Base-by-base conservation (phyloP, 1,140 invertebrate genomes). In the Drosophila guanche region DNA sequence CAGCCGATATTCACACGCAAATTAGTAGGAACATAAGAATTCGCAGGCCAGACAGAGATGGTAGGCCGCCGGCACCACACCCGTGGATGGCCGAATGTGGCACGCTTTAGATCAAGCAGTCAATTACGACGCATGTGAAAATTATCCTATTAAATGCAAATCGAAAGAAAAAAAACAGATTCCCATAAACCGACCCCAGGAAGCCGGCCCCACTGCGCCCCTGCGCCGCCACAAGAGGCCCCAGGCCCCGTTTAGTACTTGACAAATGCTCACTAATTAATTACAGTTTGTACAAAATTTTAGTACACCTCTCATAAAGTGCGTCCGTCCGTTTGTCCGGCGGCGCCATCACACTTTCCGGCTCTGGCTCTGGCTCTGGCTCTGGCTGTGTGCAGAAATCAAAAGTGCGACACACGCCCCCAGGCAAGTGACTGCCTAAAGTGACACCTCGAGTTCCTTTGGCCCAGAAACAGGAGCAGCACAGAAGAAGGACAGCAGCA, bases 261-360 rank as follows among this genome's bases (percentile, higher is more conserved):
- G 89, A 90, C 89, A 90, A 90, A 90, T 90, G 89, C 77, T 89
- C 90, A 90, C 89, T 90, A 90, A 90, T 90, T 90, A 90, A 90
- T 90, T 90, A 90, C 89, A 90, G 89, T 90, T 90, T 90, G 89
- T 90, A 90, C 89, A 90, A 90, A 89, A 79, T 86, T 90, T 90
- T 90, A 90, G 89, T 90, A 84, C 71, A 71, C 83, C 55, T 56
- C 86, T 79, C 85, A 84, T 88, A 89, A 89, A 89, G 84, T 89
- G 85, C 85, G 84, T 88, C 77, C 71, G 89, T 84, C 79, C 60
- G 48, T 54, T 46, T 58, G 61, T 37, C 41, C 29, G 29, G 8
- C 29, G 29, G 29, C 29, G 29, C 29, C 29, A 33, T 33, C 29
- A 33, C 29, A 33, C 29, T 33, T 33, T 33, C 29, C 29, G 29